Base-by-base conservation (phyloP, 2,888 invertebrate genomes). In the Drosophila algonquin region DNA sequence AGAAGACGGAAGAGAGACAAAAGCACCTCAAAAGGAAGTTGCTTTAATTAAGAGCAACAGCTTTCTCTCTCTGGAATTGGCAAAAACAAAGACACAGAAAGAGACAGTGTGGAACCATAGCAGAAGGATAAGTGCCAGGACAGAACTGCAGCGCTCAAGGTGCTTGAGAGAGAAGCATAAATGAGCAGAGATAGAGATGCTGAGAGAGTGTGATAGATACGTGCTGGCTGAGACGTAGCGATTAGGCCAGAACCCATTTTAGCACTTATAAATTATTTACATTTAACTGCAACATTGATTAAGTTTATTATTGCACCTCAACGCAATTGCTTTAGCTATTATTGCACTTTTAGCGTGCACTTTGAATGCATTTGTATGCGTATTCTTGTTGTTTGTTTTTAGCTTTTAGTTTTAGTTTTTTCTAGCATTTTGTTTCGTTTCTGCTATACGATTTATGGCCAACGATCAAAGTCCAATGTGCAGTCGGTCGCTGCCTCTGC, bases 391-490 rank as follows among this genome's bases (percentile, higher is more conserved):
- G 58, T 56, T 55, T 63, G 65, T 65, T 78, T 70, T 74, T 73
- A 59, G 69, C 62, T 62, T 82, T 69, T 69, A 32, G 59, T 69
- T 63, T 45, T 65, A 73, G 72, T 62, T 63, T 75, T 73, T 21
- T 21, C 61, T 63, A 64, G 57, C 55, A 53, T 68, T 80, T 80
- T 69, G 58, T 73, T 73, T 47, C 61, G 65, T 50, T 75, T 83
- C 77, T 63, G 73, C 76, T 76, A 75, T 83, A 57, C 80, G 88
- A 85, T 85, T 83, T 86, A 87, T 84, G 89, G 77, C 77, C 79
- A 79, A 79, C 79, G 89, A 89, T 46, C 89, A 85, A 85, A 85
- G 85, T 85, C 85, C 85, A 85, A 85, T 64, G 84, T 79, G 86
- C 84, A 89, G 73, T 83, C 84, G 89, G 89, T 79, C 87, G 79